Conservation (phyloP, 2,888 invertebrate genomes). For the Pollenia griseotomentosa region DNA sequence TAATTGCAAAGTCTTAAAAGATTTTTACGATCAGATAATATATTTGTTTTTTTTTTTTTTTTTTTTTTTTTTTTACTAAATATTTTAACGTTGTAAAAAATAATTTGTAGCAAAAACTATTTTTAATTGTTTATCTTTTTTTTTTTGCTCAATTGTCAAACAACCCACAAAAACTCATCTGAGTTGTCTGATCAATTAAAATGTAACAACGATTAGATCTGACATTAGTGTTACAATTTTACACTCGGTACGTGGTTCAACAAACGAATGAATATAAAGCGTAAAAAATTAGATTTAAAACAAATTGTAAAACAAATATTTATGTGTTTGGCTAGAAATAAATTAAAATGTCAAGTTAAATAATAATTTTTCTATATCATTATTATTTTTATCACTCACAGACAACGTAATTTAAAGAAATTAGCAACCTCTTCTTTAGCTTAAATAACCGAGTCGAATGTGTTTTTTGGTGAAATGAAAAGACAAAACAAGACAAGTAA, state of each 20-base stretch:
- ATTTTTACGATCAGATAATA: not conserved
- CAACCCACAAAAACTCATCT: not conserved
- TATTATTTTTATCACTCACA: constrained; percentile 15
- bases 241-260: not conserved
- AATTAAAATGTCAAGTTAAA: constrained; percentile 40
- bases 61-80: not conserved
- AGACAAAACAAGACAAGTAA: not conserved
- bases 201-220: constrained; percentile 3
- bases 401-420: constrained; percentile 35
- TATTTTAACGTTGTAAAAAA: not conserved
- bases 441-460: not conserved
- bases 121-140: not conserved
- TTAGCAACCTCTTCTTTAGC: constrained; percentile 7
- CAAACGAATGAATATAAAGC: not conserved
- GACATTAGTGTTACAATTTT: constrained; percentile 2
- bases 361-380: constrained; percentile 13
- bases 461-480: not conserved
- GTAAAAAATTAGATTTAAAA: constrained; percentile 1
- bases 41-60: too few relatives aligned
- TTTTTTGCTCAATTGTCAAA: not conserved
- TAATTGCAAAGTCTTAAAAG: not conserved
- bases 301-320: not conserved
- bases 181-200: not conserved
- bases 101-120: not conserved
- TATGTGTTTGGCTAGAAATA: not conserved